Conservation (phyloP, 1,140 invertebrate species). For the Pogonognathellus flavescens region DNA sequence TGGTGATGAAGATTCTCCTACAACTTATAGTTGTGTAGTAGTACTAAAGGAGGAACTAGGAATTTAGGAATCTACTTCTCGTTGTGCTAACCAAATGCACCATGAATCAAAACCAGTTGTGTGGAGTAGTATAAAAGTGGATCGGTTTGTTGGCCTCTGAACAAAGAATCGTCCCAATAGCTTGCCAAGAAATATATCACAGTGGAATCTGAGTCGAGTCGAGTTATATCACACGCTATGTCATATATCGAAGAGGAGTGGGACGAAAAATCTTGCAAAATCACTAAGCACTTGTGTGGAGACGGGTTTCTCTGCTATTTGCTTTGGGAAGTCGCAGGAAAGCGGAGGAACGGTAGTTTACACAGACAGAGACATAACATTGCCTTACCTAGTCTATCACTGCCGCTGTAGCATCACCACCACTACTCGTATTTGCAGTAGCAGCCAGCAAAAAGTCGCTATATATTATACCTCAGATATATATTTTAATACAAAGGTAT, state of each 20-base stretch:
- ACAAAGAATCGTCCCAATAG: slow-evolving; percentile 56
- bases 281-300: slow-evolving; percentile 17
- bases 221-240: slow-evolving; percentile 59
- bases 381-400: too few species aligned
- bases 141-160: slow-evolving; percentile 60
- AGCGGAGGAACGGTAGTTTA: too few species aligned
- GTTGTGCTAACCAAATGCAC: background rate
- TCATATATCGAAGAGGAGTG: slow-evolving; percentile 56
- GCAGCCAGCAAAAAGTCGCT: too few species aligned
- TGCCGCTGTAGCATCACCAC: too few species aligned
- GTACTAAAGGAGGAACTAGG: background rate
- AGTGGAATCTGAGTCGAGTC: slow-evolving; percentile 11
- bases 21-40: background rate
- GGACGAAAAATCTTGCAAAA: slow-evolving; percentile 57
- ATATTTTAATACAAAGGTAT: too few species aligned
- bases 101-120: slow-evolving; percentile 47
- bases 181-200: slow-evolving; percentile 64
- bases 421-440: too few species aligned
- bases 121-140: slow-evolving; percentile 39
- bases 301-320: slow-evolving; percentile 5
- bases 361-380: too few species aligned
- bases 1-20: too few species aligned
- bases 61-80: background rate
- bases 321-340: too few species aligned
- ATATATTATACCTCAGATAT: too few species aligned